Percentiles rank a stretch among this genome's conserved stretches.
Conservation (phyloP, 2,797 vertebrate species). For the Gallirallus australis region DNA sequence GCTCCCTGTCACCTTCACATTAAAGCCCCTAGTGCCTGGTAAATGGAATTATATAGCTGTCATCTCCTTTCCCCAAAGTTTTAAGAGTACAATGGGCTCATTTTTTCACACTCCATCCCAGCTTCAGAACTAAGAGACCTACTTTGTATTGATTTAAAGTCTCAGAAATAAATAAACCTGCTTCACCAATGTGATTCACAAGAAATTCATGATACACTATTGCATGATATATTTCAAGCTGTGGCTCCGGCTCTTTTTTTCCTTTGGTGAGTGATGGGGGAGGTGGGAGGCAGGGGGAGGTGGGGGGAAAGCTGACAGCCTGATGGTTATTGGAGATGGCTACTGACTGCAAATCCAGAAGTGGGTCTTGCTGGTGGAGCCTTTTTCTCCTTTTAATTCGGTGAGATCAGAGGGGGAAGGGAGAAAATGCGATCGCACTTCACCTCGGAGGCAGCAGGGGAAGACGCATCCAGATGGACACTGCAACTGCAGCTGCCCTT, state of each 20-base stretch:
- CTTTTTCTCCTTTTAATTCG: conserved; percentile 18
- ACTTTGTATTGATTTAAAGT: conserved; percentile 88
- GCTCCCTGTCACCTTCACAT: conserved; percentile 83
- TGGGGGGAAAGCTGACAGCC: conserved; percentile 75
- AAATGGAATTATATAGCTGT: conserved; percentile 88
- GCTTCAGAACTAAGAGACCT: conserved; percentile 84
- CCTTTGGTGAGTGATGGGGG: conserved; percentile 80
- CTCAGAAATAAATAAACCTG: conserved; percentile 86
- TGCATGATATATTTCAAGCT: conserved; percentile 85
- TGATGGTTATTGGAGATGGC: conserved; percentile 79
- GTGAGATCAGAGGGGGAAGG: neutral
- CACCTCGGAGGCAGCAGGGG: neutral
- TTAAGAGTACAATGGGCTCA: conserved; percentile 85
- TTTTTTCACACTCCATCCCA: conserved; percentile 82
- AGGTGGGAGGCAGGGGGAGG: conserved; percentile 69
- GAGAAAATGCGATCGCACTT: conserved; percentile 41
- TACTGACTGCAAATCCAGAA: conserved; percentile 80
- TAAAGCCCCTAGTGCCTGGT: conserved; percentile 84
- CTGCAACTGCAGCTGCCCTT: neutral
- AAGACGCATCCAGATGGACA: neutral
- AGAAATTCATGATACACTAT: conserved; percentile 87
- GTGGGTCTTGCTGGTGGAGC: conserved; percentile 60
- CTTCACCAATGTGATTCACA: conserved; percentile 83
- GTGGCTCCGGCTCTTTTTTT: conserved; percentile 79
- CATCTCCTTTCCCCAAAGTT: conserved; percentile 87